These are phyloP conservation scores for Rhea pennata DNA, from an alignment of 2,113 vertebrate species.

Conservation along the genomic window DNA sequence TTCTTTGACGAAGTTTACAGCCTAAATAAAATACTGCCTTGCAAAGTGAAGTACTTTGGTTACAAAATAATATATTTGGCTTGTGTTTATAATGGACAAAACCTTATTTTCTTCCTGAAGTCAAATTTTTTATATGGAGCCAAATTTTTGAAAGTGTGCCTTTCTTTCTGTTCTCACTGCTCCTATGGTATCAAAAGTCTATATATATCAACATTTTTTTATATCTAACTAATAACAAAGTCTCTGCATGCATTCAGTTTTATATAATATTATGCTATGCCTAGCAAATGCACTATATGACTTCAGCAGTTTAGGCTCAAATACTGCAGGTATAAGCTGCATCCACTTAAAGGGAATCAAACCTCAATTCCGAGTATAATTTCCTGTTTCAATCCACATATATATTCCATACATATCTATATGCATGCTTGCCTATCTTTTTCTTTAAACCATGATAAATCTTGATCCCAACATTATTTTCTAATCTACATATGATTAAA, in stretches of 20 bases:
- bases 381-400: neutral
- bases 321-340: neutral
- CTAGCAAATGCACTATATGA: neutral
- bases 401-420: neutral
- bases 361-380: neutral
- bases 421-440: neutral
- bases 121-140: neutral
- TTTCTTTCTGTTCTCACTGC: neutral
- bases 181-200: neutral
- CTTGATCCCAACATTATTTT: neutral
- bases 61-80: neutral
- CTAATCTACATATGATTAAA: accelerated
- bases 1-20: neutral
- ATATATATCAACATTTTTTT: neutral
- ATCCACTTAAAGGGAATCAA: neutral
- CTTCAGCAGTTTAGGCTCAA: neutral
- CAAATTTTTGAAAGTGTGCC: neutral
- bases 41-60: neutral
- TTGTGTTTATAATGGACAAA: neutral
- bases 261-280: neutral
- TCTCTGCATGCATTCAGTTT: neutral
- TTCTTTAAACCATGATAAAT: neutral
- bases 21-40: neutral
- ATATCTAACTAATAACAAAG: neutral
- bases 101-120: neutral